phyloP scores from a whole-genome alignment of 2,888 invertebrate species.

The Noctua pronuba region DNA sequence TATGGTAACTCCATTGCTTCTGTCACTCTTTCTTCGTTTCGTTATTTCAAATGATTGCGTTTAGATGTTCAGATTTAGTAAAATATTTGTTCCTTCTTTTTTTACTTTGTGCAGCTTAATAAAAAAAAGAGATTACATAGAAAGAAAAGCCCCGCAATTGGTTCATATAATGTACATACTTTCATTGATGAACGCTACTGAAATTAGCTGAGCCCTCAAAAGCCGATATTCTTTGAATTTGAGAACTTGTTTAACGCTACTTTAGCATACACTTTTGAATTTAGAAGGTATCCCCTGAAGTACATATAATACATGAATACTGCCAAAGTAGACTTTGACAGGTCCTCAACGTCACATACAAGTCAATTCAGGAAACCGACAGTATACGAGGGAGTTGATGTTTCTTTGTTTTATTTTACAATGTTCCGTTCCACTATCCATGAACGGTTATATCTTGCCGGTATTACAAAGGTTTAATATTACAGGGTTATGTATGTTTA shows the following conservation, averaged over 20 bases:
- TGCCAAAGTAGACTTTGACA: neutral
- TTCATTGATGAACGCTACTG: too few relatives aligned
- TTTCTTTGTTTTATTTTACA: neutral
- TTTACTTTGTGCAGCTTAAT: too few relatives aligned
- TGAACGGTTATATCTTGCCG: neutral
- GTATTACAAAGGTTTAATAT: neutral
- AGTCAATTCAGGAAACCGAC: neutral
- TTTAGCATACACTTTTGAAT: neutral
- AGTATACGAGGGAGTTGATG: neutral
- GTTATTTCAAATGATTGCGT: too few relatives aligned
- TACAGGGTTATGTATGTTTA: neutral
- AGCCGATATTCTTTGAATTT: too few relatives aligned
- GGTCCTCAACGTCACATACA: neutral
- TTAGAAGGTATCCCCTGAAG: neutral
- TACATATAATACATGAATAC: neutral
- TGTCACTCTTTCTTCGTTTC: too few relatives aligned
- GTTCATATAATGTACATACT: too few relatives aligned
- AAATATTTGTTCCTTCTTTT: too few relatives aligned
- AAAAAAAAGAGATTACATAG: too few relatives aligned
- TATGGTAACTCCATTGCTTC: too few relatives aligned
- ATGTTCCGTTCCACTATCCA: neutral
- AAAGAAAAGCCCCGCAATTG: too few relatives aligned
- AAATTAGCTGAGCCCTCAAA: too few relatives aligned
- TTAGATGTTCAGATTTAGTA: too few relatives aligned
- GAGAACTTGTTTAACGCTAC: neutral